phyloP scores from a whole-genome alignment of 1,140 invertebrate species.

The Tetragonula clypearis region DNA sequence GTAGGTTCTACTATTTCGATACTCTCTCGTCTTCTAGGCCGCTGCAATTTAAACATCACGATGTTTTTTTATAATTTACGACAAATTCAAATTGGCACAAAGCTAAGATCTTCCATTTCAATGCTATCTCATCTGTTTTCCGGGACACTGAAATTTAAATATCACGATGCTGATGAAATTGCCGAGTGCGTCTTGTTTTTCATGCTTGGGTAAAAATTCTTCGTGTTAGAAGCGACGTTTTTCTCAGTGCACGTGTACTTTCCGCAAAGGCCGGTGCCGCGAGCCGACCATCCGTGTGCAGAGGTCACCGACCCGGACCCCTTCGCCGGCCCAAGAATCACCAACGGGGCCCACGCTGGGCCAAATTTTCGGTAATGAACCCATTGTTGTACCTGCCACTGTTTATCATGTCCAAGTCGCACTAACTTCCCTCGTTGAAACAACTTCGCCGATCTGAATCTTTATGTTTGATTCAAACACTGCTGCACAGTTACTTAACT shows the following conservation, averaged over 20 bases:
- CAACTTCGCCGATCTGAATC: not conserved
- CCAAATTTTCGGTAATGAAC: slow-evolving; percentile 65
- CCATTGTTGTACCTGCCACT: slow-evolving; percentile 56
- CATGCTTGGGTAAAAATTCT: not conserved
- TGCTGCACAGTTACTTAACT: not conserved
- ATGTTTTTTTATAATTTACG: too few species aligned
- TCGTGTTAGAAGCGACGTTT: not conserved
- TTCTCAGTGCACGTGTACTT: slow-evolving; percentile 57
- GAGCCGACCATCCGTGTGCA: slow-evolving; percentile 53
- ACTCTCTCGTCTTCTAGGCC: too few species aligned
- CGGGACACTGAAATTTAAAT: too few species aligned
- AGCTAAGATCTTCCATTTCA: too few species aligned
- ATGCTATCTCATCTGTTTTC: too few species aligned
- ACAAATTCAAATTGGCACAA: too few species aligned
- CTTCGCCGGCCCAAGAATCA: slow-evolving; percentile 28
- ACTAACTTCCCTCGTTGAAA: too few species aligned
- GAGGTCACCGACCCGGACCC: slow-evolving; percentile 58
- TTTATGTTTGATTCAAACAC: not conserved
- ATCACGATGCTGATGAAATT: too few species aligned
- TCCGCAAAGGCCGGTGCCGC: slow-evolving; percentile 40
- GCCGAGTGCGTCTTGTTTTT: not conserved
- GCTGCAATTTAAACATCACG: too few species aligned
- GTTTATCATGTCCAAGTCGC: slow-evolving; percentile 39
- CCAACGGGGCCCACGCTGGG: slow-evolving; percentile 40
- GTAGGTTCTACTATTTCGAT: too few species aligned